Conservation (phyloP, 1,140 invertebrate species). For the Drosophila virilis region DNA sequence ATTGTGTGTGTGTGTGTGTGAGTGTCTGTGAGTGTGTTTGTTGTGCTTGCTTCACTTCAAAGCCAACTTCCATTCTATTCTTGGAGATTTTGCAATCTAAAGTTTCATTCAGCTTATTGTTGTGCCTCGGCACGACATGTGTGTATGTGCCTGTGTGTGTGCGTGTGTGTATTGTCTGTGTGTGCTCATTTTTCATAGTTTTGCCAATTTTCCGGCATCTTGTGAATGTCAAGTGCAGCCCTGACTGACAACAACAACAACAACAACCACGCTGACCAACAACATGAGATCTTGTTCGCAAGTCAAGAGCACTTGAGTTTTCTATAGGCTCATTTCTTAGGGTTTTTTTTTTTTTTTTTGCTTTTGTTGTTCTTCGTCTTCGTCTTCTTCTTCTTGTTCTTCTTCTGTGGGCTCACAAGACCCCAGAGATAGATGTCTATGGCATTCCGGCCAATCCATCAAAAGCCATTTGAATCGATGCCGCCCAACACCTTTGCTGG, state of each 20-base stretch:
- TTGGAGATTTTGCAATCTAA: slow-evolving; percentile 64
- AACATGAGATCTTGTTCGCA: slow-evolving; percentile 11
- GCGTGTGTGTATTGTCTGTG: not conserved
- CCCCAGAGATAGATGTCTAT: slow-evolving; percentile 6
- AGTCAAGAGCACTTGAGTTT: slow-evolving; percentile 14
- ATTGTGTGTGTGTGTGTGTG: slow-evolving; percentile 30
- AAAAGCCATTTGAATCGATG: slow-evolving; percentile 1
- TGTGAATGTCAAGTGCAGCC: slow-evolving; percentile 60
- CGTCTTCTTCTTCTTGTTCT: too few relatives aligned
- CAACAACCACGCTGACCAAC: slow-evolving; percentile 23
- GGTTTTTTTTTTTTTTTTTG: too few relatives aligned
- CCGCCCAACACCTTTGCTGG: not conserved
- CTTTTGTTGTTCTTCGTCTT: too few relatives aligned
- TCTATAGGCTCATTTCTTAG: not conserved
- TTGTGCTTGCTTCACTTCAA: slow-evolving; percentile 35
- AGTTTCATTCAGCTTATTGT: slow-evolving; percentile 47
- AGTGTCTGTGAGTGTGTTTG: slow-evolving; percentile 23
- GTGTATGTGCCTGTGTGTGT: not conserved
- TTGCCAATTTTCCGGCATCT: slow-evolving; percentile 54
- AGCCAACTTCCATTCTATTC: slow-evolving; percentile 68
- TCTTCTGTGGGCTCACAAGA: not conserved
- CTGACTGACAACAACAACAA: slow-evolving; percentile 13
- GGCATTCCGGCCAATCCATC: slow-evolving; percentile 4
- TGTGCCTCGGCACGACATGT: slow-evolving; percentile 2
- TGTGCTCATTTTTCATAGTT: slow-evolving; percentile 35